Conservation (phyloP, 2,113 vertebrate genomes). For the Tyrannus savana region DNA sequence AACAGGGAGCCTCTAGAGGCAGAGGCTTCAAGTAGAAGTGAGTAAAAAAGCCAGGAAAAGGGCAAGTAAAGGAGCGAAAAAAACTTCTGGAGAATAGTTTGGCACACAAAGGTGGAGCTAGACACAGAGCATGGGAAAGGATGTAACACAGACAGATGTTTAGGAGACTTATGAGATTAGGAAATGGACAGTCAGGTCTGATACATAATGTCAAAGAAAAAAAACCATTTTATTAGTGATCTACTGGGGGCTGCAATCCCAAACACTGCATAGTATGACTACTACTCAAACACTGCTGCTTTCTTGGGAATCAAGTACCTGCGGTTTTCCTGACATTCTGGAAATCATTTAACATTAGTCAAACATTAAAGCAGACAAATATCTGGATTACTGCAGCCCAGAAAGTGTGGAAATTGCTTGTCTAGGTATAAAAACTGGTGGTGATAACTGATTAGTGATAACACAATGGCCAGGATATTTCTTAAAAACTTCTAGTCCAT, state of each 20-base stretch:
- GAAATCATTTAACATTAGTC: not conserved
- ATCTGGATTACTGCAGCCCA: not conserved
- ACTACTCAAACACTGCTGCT: not conserved
- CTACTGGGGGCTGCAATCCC: not conserved
- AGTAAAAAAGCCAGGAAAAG: not conserved
- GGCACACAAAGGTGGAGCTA: not conserved
- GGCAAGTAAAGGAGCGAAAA: not conserved
- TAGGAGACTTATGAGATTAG: not conserved
- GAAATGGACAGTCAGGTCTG: not conserved
- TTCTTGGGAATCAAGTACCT: not conserved
- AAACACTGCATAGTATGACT: not conserved
- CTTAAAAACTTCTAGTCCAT: not conserved
- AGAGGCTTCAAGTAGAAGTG: not conserved
- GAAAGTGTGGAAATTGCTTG: not conserved
- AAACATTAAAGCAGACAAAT: not conserved
- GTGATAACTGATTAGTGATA: not conserved
- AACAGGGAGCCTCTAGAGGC: not conserved
- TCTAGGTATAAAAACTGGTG: fast-evolving
- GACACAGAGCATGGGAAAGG: not conserved
- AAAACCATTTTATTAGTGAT: not conserved
- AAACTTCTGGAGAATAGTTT: not conserved
- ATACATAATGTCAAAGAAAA: not conserved
- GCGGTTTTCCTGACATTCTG: not conserved
- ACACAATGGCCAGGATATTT: not conserved
- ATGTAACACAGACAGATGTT: not conserved